Percentiles rank a stretch among this genome's conserved stretches.
Conservation (phyloP, 2,113 vertebrate genomes). For the Malurus cyaneus region DNA sequence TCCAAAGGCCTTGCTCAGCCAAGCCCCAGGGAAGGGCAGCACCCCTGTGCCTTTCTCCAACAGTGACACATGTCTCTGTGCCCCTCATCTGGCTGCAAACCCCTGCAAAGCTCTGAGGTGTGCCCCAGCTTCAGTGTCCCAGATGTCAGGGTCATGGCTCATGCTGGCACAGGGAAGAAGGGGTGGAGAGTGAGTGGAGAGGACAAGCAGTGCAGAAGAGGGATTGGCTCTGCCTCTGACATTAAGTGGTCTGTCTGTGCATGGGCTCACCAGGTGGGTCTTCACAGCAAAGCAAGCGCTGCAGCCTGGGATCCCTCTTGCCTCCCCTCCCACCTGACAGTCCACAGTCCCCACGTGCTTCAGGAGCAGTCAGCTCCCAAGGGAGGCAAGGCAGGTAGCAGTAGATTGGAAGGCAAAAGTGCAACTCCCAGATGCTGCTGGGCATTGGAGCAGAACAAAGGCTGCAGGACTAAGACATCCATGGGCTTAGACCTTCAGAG, state of each 20-base stretch:
- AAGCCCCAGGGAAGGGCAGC: background rate
- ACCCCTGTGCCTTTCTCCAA: background rate
- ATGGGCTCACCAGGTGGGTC: background rate
- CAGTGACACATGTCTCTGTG: fast-evolving
- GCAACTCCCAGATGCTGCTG: fast-evolving
- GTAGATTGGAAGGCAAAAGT: background rate
- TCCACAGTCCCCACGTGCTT: fast-evolving
- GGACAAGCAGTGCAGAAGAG: background rate
- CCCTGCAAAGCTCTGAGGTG: background rate
- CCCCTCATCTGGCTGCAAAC: background rate
- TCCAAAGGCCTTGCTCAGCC: background rate
- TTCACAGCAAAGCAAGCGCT: background rate
- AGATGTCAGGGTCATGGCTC: background rate
- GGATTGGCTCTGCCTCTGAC: fast-evolving
- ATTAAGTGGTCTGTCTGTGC: background rate
- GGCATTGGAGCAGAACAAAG: background rate
- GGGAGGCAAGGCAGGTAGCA: background rate
- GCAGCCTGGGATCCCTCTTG: fast-evolving
- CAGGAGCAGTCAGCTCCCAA: background rate
- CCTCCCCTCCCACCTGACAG: background rate
- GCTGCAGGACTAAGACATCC: background rate
- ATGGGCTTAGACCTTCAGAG: background rate
- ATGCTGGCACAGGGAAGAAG: background rate
- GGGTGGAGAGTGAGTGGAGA: background rate
- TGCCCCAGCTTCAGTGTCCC: background rate